A percentile compares a stretch with the other conserved stretches of the same genome.
Evolutionary conservation across 2,888 invertebrate genomes (phyloP).

Genomic region (Polymixis flavicincta): DNA sequence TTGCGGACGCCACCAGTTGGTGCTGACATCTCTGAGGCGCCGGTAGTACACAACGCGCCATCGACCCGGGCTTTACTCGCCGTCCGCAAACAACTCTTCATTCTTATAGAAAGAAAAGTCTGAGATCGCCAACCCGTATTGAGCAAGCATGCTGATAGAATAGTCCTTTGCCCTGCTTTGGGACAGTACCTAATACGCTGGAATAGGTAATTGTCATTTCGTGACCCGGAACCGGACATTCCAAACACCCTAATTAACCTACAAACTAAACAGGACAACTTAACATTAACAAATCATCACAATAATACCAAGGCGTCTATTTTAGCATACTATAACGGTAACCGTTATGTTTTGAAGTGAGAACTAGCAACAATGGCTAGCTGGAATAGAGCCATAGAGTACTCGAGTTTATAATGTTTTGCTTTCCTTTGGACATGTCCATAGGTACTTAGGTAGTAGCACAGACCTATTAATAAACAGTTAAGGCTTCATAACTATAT

Average conservation of each 20-base stretch:
- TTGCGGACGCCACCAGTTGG: no score
- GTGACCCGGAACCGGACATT: constrained; percentile 1
- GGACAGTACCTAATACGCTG: no score
- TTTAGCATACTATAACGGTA: constrained; percentile 29
- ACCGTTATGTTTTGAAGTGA: constrained; percentile 48
- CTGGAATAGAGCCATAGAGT: constrained; percentile 46
- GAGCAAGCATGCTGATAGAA: no score
- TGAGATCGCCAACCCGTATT: no score
- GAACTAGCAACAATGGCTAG: constrained; percentile 50
- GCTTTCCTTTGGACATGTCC: constrained; percentile 21
- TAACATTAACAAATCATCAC: constrained; percentile 25
- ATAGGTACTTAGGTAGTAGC: neutral
- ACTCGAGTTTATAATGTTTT: constrained; percentile 33
- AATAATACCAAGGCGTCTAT: constrained; percentile 18
- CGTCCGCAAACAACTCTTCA: no score
- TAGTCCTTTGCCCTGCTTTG: no score
- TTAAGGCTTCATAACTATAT: neutral
- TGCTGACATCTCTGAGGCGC: no score
- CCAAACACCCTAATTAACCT: constrained; percentile 4
- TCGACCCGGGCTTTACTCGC: no score
- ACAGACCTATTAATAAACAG: neutral
- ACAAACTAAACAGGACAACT: neutral
- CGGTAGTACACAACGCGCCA: no score
- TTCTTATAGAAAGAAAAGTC: no score
- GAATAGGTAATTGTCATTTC: no score